Evolutionary conservation across 2,888 invertebrate species (phyloP), one percentile per base, ranked within the genome.

Genomic region (Lymantria monacha): DNA sequence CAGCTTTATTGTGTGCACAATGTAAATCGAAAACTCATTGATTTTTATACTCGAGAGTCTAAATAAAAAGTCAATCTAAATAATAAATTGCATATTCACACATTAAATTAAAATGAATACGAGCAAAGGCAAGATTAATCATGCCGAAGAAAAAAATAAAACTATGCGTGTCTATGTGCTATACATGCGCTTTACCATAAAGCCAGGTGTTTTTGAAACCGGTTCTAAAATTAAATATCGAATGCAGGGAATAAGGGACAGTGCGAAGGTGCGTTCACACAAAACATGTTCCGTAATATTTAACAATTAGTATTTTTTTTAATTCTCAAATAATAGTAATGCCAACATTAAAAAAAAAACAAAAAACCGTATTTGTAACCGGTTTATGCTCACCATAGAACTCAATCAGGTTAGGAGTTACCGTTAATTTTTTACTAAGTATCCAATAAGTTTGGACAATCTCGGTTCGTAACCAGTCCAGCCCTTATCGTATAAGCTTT

Each of bases 121-220:
- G 22, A 5, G 30, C 46, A 31, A 30, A 15, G 42, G 42, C 30
- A 8, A 13, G 45, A 41, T 46, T 46, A 46, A 46, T 46, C 46
- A 46, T 12, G 40, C 14, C 13, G 14, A 22, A 30, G 8, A n/a
- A 41, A 41, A 46, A 46, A 46, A 12, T 22, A 45, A 46, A 38
- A 13, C 11, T 13, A 38, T 33, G 33, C 33, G 33, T 3, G 12
- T 38, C 12, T 38, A n/a, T 14, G 36, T 15, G 38, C 22, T 22
- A 3, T 22, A 22, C 30, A 38, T 46, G 38, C 30, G 46, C 46
- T 38, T 41, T 44, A 15, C 9, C 42, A 41, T 41, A 11, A 9
- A 8, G 47, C 42, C 47, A 47, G 42, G 47, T 47, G 47, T 11
- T 31, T 30, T 30, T 15, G 13, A 9, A 47, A 42, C 47, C 47